phyloP scores from a whole-genome alignment of 2,113 vertebrate species.

The Hemiprocne comata region DNA sequence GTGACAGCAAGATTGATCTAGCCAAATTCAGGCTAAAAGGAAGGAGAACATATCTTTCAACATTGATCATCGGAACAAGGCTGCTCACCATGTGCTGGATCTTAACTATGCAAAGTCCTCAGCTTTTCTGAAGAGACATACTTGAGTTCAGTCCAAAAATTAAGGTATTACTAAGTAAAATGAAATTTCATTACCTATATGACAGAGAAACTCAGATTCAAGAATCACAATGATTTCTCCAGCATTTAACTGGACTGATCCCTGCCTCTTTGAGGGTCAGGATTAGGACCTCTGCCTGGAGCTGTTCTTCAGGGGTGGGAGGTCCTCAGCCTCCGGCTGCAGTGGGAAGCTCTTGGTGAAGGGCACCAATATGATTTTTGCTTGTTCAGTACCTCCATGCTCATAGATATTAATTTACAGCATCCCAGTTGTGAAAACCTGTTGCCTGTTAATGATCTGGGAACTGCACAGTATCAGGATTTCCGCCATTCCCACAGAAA shows the following conservation, averaged over 20 bases:
- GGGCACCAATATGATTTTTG: not conserved
- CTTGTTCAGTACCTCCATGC: not conserved
- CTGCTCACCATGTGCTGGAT: fast-evolving
- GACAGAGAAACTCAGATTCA: not conserved
- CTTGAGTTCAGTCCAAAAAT: not conserved
- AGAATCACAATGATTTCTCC: not conserved
- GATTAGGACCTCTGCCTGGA: not conserved
- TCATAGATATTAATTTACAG: not conserved
- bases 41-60: not conserved
- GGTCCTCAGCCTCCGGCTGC: not conserved
- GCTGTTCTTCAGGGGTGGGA: not conserved
- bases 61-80: not conserved
- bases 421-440: not conserved
- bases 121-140: not conserved
- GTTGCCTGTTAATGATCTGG: not conserved
- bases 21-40: not conserved
- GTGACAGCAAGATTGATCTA: not conserved
- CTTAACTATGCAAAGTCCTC: not conserved
- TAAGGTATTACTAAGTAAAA: not conserved
- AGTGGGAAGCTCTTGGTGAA: not conserved
- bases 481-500: not conserved
- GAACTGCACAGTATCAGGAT: not conserved
- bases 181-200: not conserved
- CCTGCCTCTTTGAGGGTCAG: not conserved
- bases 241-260: not conserved